A percentile compares a stretch with the other conserved stretches of the same genome.
Conservation (phyloP, 30 jellyfish, hydroid and myxozoan genomes). For the Catostylus mosaicus region DNA sequence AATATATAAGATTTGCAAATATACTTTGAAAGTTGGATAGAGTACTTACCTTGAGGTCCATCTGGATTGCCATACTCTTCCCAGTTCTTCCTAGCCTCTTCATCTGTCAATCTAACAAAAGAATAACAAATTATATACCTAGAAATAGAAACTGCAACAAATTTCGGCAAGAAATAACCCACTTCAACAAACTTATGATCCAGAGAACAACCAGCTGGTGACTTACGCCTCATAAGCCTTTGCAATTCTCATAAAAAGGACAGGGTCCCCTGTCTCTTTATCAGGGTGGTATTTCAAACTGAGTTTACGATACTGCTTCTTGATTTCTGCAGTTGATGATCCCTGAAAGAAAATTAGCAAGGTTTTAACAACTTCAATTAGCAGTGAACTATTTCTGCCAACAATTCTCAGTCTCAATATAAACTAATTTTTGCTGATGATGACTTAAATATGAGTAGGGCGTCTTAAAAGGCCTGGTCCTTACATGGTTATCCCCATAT, state of each 20-base stretch:
- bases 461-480: too few relatives aligned
- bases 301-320: slow-evolving; percentile 80
- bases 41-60: slow-evolving; percentile 99
- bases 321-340: slow-evolving; percentile 88
- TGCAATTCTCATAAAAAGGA: slow-evolving; percentile 87
- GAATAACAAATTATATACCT: background rate
- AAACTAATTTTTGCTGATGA: background rate
- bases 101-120: slow-evolving; percentile 83
- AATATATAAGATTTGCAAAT: too few relatives aligned
- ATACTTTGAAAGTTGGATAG: too few relatives aligned
- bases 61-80: slow-evolving; percentile 98
- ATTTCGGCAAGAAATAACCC: too few relatives aligned
- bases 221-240: slow-evolving; percentile 99
- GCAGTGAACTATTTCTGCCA: background rate
- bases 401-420: background rate
- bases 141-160: background rate
- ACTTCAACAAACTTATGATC: background rate
- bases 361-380: background rate
- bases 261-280: slow-evolving; percentile 81
- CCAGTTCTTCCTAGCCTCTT: slow-evolving; percentile 96
- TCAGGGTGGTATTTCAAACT: slow-evolving; percentile 96
- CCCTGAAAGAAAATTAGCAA: slow-evolving; percentile 62
- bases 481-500: too few relatives aligned
- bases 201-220: too few relatives aligned
- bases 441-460: background rate